Evolutionary conservation across 2,797 vertebrate species (phyloP), one percentile per base, ranked within the genome.

Genomic region (Miichthys miiuy): DNA sequence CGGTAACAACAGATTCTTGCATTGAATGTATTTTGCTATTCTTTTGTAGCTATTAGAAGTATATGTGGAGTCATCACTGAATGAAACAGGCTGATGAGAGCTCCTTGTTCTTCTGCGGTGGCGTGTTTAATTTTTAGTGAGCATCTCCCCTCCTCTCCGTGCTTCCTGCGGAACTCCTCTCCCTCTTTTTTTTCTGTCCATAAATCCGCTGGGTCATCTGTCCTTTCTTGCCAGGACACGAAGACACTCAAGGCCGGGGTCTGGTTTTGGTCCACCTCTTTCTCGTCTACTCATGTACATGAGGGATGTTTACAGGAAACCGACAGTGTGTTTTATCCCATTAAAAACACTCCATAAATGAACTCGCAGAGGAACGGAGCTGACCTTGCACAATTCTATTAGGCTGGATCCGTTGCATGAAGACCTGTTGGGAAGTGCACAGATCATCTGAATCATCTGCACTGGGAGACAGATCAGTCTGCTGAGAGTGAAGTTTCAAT

Each of bases 241-340:
- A 87, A 91, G 69, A 84, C 81, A 66, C 79, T 90, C 88, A 91
- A 91, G 85, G 83, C 80, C 86, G 80, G 74, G 77, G 77, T 72
- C 85, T 91, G 84, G 76, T 87, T 88, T 72, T 65, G 50, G 82
- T 89, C 79, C 65, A 44, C 72, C 52, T 55, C 78, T 44, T 21
- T 38, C 68, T 41, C 56, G 6, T 84, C 66, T 38, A 5, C 66
- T 72, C 75, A 80, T 77, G 80, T 82, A 64, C 72, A 75, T 13
- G 55, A 34, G 64, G 74, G 85, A 87, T 86, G 84, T 91, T 91
- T 89, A 92, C 85, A 88, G 86, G 83, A 91, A 90, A 75, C 80
- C 4, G 56, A 62, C 77, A 55, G 61, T 76, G 64, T 86, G 77
- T 89, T 90, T 80, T 67, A 7, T 48, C 63, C 75, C 46, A 75